These are phyloP conservation scores for Neodon shergylaensis DNA, from an alignment of 2,113 vertebrate genomes.

Conservation along the genomic window DNA sequence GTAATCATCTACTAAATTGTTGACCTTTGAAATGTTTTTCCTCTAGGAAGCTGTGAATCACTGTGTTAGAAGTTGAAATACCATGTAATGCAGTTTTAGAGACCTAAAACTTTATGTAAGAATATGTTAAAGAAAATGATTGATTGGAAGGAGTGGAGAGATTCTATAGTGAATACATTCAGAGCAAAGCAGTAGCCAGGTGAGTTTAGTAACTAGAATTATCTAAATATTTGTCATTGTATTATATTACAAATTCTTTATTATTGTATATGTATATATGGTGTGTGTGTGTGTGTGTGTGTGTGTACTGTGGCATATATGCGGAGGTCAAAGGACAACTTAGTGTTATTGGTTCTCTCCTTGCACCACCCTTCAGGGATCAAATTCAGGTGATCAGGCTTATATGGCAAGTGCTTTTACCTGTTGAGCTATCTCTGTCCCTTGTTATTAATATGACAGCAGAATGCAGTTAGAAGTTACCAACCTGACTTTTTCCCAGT, in stretches of 20 bases:
- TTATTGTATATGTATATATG: not conserved
- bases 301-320: too few relatives aligned
- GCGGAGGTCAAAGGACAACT: not conserved
- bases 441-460: not conserved
- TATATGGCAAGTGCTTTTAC: not conserved
- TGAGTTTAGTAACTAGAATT: slow-evolving; percentile 22
- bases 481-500: not conserved
- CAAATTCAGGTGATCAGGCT: not conserved
- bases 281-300: not conserved
- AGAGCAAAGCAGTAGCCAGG: not conserved
- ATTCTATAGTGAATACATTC: not conserved
- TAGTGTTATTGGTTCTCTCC: not conserved
- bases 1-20: slow-evolving; percentile 69
- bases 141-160: slow-evolving; percentile 33
- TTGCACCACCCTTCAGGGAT: not conserved
- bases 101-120: slow-evolving; percentile 20
- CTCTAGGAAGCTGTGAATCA: slow-evolving; percentile 45
- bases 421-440: not conserved
- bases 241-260: not conserved
- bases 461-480: slow-evolving; percentile 17
- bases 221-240: slow-evolving; percentile 32
- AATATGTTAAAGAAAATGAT: not conserved
- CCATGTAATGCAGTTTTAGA: slow-evolving; percentile 20
- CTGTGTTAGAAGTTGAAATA: slow-evolving; percentile 51
- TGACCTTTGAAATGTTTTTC: slow-evolving; percentile 69